Conservation (phyloP, 2,888 invertebrate species). For the Rotaria magnacalcarata region DNA sequence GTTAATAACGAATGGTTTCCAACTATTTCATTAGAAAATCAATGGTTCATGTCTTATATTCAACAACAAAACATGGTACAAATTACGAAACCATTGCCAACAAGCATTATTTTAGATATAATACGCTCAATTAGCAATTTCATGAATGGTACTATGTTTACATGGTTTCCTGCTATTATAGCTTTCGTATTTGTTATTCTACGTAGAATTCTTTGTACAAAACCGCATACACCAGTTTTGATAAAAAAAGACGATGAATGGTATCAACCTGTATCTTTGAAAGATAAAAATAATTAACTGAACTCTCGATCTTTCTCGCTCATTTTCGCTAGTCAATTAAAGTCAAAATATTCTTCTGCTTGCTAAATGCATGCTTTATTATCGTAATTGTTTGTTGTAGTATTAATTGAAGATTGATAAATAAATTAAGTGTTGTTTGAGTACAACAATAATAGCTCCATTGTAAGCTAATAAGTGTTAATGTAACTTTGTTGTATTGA, state of each 20-base stretch:
- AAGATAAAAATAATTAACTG: background rate
- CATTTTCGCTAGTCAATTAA: background rate
- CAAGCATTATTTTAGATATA: background rate
- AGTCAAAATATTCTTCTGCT: background rate
- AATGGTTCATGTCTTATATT: slow-evolving; percentile 32
- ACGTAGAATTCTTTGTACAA: background rate
- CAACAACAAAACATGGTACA: background rate
- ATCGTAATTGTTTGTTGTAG: background rate
- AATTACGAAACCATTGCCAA: background rate
- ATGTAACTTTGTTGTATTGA: too few relatives aligned
- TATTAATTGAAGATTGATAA: background rate
- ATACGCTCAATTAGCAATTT: background rate
- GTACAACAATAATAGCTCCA: too few relatives aligned
- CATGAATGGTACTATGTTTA: slow-evolving; percentile 3
- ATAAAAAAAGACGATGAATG: background rate
- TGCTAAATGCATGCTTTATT: background rate
- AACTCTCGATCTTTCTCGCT: background rate
- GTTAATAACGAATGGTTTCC: background rate
- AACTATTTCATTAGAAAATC: slow-evolving; percentile 8
- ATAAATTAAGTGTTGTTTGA: background rate
- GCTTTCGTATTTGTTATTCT: background rate
- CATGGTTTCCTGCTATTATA: slow-evolving; percentile 27
- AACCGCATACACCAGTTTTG: background rate
- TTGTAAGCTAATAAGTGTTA: too few relatives aligned
- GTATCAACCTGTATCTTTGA: background rate